Conservation (phyloP, 1,140 invertebrate species). For the Zaprionus taronus region DNA sequence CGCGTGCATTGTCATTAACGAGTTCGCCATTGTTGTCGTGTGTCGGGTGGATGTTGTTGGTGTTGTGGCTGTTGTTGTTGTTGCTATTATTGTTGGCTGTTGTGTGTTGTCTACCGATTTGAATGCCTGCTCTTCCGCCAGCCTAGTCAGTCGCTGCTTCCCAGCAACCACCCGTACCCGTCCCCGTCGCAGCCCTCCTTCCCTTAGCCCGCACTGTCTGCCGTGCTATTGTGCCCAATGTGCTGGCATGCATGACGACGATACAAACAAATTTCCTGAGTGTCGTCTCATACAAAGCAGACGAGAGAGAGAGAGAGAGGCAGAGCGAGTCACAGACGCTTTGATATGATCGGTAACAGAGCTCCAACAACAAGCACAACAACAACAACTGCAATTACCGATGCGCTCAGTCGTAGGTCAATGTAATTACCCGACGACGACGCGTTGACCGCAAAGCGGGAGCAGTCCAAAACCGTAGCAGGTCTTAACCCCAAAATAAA, state of each 20-base stretch:
- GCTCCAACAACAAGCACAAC: constrained; percentile 32
- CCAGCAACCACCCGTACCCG: background rate
- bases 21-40: constrained; percentile 38
- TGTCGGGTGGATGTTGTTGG: constrained; percentile 34
- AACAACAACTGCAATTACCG: constrained; percentile 61
- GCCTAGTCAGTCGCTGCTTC: constrained; percentile 5
- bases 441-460: constrained; percentile 47
- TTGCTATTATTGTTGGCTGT: constrained; percentile 2
- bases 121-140: constrained; percentile 29
- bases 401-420: constrained; percentile 58
- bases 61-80: constrained; percentile 6
- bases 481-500: background rate
- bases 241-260: constrained; percentile 82
- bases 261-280: constrained; percentile 80
- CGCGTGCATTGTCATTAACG: constrained; percentile 49
- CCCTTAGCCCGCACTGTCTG: constrained; percentile 1
- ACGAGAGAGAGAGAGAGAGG: constrained; percentile 5
- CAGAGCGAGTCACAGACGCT: constrained; percentile 22
- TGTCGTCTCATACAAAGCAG: constrained; percentile 41
- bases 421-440: constrained; percentile 66
- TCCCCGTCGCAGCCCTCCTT: background rate
- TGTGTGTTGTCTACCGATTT: background rate
- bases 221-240: constrained; percentile 75
- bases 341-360: constrained; percentile 65
- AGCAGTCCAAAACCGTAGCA: background rate